Evolutionary conservation across 1,140 invertebrate species (phyloP).

Genomic region (Bombyx mandarina): DNA sequence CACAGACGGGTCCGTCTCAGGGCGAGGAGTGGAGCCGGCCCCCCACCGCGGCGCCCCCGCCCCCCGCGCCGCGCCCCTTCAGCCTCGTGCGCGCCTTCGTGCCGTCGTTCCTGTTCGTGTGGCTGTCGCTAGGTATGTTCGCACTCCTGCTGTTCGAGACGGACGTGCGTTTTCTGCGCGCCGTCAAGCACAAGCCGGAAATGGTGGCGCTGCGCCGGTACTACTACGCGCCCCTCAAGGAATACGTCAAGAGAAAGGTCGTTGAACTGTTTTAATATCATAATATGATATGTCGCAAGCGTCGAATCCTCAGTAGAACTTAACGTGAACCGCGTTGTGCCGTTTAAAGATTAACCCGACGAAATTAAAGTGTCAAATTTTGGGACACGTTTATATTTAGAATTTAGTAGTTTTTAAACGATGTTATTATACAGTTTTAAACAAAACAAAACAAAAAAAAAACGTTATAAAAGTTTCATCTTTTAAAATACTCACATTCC

Average conservation of each 20-base stretch:
- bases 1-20: conserved; percentile 35
- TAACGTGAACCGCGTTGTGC: not conserved
- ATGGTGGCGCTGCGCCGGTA: conserved; percentile 83
- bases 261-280: conserved; percentile 65
- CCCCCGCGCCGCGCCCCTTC: conserved; percentile 73
- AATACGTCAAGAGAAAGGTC: conserved; percentile 75
- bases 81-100: conserved; percentile 79
- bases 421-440: no score
- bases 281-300: not conserved
- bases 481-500: no score
- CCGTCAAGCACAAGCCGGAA: conserved; percentile 82
- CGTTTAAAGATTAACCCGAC: no score
- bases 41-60: conserved; percentile 61
- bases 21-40: conserved; percentile 57
- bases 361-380: no score
- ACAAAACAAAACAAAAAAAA: no score
- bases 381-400: no score
- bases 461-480: no score
- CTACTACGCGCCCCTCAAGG: conserved; percentile 87
- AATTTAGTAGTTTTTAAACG: no score
- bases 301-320: not conserved
- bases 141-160: conserved; percentile 82
- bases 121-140: conserved; percentile 75
- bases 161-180: conserved; percentile 79
- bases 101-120: conserved; percentile 79